phyloP scores from a whole-genome alignment of 2,888 invertebrate species.

The Brachycybe producta region DNA sequence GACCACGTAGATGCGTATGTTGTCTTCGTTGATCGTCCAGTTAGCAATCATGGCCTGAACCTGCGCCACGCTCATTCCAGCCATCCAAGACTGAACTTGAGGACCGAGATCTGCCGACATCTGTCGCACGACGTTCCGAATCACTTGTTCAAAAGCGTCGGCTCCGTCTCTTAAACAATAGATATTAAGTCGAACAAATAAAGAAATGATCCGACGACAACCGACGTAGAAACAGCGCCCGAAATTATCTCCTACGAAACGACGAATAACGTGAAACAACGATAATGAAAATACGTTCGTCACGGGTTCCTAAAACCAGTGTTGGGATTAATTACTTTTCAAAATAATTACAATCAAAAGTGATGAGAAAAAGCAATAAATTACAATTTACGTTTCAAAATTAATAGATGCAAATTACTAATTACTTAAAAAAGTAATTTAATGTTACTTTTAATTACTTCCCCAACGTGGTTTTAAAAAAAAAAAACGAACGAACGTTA shows the following conservation, averaged over 20 bases:
- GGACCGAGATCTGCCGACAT: slow-evolving; percentile 34
- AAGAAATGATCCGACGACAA: slow-evolving; percentile 29
- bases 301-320: not conserved
- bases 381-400: too few species aligned
- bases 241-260: slow-evolving; percentile 28
- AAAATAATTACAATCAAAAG: not conserved
- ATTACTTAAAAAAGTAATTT: too few species aligned
- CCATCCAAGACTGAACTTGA: slow-evolving; percentile 35
- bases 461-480: too few species aligned
- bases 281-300: too few species aligned
- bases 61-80: slow-evolving; percentile 23
- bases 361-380: not conserved
- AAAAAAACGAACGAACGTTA: not conserved
- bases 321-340: too few species aligned
- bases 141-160: slow-evolving; percentile 31
- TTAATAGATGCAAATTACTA: too few species aligned
- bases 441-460: too few species aligned
- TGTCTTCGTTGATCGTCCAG: slow-evolving; percentile 21
- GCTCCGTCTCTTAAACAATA: slow-evolving; percentile 34
- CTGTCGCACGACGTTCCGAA: slow-evolving; percentile 32
- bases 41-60: slow-evolving; percentile 23
- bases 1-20: slow-evolving; percentile 25
- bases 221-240: slow-evolving; percentile 29
- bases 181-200: slow-evolving; percentile 31
- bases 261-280: not conserved